These are phyloP conservation scores for Rhinogobius similis DNA, from an alignment of 2,113 vertebrate species.

Conservation along the genomic window DNA sequence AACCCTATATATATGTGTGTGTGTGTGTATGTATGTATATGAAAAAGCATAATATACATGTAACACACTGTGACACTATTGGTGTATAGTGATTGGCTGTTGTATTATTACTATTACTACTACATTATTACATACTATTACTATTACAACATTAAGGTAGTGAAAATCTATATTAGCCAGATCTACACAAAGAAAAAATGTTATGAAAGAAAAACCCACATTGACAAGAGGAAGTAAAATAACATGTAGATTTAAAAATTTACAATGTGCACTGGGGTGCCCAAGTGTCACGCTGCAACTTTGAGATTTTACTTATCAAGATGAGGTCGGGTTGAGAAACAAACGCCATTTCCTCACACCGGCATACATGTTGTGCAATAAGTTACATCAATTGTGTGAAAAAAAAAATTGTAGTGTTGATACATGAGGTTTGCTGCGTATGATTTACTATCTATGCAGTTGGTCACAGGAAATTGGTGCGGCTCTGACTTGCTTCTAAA, in stretches of 20 bases:
- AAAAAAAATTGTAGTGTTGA: conserved; percentile 19
- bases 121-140: no score
- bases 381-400: conserved; percentile 61
- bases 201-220: background rate
- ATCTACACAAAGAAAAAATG: background rate
- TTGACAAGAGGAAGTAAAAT: background rate
- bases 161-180: background rate
- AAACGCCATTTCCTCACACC: conserved; percentile 59
- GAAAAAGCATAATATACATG: no score
- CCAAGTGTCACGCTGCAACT: conserved; percentile 27
- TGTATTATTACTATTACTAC: no score
- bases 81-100: no score
- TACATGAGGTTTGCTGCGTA: conserved; percentile 31
- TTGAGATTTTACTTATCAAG: conserved; percentile 53
- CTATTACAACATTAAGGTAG: background rate
- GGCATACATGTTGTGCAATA: conserved; percentile 66
- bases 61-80: no score
- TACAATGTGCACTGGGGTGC: background rate
- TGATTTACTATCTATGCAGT: conserved; percentile 73
- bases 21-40: no score
- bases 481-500: conserved; percentile 64
- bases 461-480: conserved; percentile 76
- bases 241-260: background rate
- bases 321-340: conserved; percentile 69
- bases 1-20: no score